Evolutionary conservation across 2,888 invertebrate species (phyloP), one percentile per base, ranked within the genome.

Genomic region (Pollenia angustigena): DNA sequence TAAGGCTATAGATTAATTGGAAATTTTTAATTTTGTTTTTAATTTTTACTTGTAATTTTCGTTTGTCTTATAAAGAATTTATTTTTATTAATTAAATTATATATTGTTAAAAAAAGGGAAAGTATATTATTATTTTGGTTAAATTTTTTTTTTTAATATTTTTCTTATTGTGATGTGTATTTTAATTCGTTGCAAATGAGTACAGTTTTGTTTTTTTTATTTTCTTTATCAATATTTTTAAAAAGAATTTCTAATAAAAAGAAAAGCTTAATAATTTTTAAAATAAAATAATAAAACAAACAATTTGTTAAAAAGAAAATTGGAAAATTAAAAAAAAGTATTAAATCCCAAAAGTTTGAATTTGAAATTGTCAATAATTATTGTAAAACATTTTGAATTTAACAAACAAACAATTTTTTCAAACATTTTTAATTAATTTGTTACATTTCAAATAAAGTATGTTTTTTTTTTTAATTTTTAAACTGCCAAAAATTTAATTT

Each of bases 1-100:
- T 88, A 89, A 81, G 85, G 85, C 81, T 85, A 82, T 82, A 82
- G 79, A 85, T 88, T 78, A 83, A 83, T 86, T 86, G 86, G 82
- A 80, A 86, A 82, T 82, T 86, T 85, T 4, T 32, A 32, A 32
- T 32, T 42, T 71, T 48, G 54, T 52, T 71, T 76, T 64, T 60
- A 60, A 50, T 79, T 54, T 80, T 81, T 85, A 85, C 66, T 85
- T 86, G 50, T 76, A 64, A 66, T 83, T 79, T 50, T 48, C 52
- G 14, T 69, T 85, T 68, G 85, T 79, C 71, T 78, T 85, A 82
- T 60, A 75, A 68, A 48, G 40, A 32, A 71, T 54, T 68, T 72
- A 60, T 64, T 69, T 72, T 85, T 69, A 71, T 78, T 82, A 14
- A 69, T 80, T 69, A 79, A 82, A 84, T 78, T 58, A 82, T 78